A percentile compares a stretch with the other conserved stretches of the same genome.
These are phyloP conservation scores for Zosterops borbonicus DNA, from an alignment of 2,113 vertebrate species.

Conservation along the genomic window DNA sequence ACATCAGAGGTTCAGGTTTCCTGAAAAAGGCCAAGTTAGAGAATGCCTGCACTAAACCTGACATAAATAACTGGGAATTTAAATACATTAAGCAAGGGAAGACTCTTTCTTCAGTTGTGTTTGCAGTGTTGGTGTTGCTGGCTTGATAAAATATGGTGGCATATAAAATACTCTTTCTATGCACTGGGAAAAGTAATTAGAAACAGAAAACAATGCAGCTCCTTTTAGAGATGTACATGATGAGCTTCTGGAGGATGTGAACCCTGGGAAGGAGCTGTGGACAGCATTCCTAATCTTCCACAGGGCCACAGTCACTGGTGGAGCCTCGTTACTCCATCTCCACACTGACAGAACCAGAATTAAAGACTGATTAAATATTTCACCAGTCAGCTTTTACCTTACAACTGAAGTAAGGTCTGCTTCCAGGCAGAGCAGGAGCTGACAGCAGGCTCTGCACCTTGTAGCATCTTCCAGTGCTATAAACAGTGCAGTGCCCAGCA, in stretches of 20 bases:
- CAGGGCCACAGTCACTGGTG: not conserved
- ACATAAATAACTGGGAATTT: not conserved
- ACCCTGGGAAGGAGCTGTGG: not conserved
- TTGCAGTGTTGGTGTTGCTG: not conserved
- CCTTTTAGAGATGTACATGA: not conserved
- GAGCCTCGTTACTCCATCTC: not conserved
- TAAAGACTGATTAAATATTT: not conserved
- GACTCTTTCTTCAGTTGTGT: too few relatives aligned
- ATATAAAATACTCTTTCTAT: not conserved
- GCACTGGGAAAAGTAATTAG: not conserved
- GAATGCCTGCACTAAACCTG: not conserved
- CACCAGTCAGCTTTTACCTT: not conserved
- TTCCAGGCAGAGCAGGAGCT: not conserved
- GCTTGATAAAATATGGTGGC: not conserved
- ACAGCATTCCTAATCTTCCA: not conserved
- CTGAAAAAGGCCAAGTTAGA: not conserved
- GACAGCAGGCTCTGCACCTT: not conserved
- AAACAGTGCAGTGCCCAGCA: not conserved
- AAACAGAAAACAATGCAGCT: not conserved
- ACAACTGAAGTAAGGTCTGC: not conserved
- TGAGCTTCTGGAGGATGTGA: not conserved
- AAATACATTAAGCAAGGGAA: not conserved
- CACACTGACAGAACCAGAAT: not conserved
- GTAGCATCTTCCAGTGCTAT: not conserved
- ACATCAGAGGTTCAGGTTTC: not conserved